Evolutionary conservation across 2,797 vertebrate species (phyloP).

Genomic region (Scolopax bukidnonensis): DNA sequence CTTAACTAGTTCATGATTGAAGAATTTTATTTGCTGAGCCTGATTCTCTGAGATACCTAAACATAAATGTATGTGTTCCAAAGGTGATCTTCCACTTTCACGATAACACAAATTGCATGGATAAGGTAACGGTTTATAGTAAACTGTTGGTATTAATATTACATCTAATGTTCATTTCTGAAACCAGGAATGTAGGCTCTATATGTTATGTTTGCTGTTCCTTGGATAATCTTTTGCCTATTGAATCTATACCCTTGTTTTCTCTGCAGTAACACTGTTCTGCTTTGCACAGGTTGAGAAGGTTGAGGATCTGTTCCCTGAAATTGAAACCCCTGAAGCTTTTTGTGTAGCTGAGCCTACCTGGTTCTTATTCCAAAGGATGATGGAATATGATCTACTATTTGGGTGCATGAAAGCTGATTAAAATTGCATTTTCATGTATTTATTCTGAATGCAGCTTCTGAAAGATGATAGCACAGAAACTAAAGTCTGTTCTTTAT

Average conservation of each 20-base stretch:
- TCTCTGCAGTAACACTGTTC: not conserved
- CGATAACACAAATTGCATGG: not conserved
- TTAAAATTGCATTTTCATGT: not conserved
- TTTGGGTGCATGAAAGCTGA: not conserved
- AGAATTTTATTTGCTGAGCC: not conserved
- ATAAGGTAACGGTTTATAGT: not conserved
- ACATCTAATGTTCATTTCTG: not conserved
- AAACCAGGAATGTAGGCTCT: not conserved
- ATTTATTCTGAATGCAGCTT: not conserved
- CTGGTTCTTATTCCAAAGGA: not conserved
- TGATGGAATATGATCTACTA: not conserved
- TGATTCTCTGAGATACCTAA: not conserved
- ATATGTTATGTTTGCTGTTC: not conserved
- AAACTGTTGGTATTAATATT: not conserved
- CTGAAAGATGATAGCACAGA: not conserved
- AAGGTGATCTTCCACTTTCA: not conserved
- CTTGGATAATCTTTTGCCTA: not conserved
- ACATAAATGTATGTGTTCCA: not conserved
- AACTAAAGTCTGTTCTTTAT: not conserved
- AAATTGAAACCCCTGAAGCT: not conserved
- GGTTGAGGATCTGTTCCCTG: not conserved
- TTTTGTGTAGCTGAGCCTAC: not conserved
- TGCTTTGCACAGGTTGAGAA: not conserved
- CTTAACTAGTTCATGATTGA: not conserved
- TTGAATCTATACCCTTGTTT: not conserved